Evolutionary conservation across 2,797 vertebrate species (phyloP).

Genomic region (Gymnoscopelus microlampas): DNA sequence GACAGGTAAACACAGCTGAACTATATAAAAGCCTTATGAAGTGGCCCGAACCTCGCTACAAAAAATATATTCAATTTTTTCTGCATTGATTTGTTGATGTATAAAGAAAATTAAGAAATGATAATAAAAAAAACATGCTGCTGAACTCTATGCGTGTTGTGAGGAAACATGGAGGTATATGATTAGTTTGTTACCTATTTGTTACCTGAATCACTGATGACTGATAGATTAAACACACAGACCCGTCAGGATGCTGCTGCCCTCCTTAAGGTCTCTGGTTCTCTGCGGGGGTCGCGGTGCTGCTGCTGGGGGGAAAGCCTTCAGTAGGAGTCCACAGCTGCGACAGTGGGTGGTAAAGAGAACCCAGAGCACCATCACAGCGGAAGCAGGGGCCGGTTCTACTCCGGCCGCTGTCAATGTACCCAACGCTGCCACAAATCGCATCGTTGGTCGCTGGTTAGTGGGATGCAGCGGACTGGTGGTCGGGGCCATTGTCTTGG

Average conservation of each 20-base stretch:
- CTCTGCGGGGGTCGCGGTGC: constrained; percentile 63
- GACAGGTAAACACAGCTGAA: too few species aligned
- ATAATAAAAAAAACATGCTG: too few species aligned
- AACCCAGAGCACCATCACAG: constrained; percentile 76
- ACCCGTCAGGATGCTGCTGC: constrained; percentile 62
- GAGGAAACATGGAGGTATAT: too few species aligned
- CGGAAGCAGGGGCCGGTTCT: constrained; percentile 66
- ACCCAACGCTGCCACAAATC: constrained; percentile 80
- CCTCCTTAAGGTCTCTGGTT: constrained; percentile 60
- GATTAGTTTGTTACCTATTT: too few species aligned
- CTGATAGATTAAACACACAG: too few species aligned
- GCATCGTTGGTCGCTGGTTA: constrained; percentile 90
- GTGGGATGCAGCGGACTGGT: constrained; percentile 94
- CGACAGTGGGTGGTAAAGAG: constrained; percentile 74
- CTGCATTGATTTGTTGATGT: too few species aligned
- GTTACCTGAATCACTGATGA: too few species aligned
- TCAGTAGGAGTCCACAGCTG: constrained; percentile 59
- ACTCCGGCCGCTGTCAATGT: constrained; percentile 54
- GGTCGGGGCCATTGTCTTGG: constrained; percentile 92
- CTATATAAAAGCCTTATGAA: too few species aligned
- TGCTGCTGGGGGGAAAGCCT: constrained; percentile 31
- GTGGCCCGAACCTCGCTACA: too few species aligned
- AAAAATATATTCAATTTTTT: too few species aligned
- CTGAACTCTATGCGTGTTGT: too few species aligned
- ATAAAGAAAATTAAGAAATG: too few species aligned